Evolutionary conservation across 2,113 vertebrate genomes (phyloP).

Genomic region (Rhizomys pruinosus): DNA sequence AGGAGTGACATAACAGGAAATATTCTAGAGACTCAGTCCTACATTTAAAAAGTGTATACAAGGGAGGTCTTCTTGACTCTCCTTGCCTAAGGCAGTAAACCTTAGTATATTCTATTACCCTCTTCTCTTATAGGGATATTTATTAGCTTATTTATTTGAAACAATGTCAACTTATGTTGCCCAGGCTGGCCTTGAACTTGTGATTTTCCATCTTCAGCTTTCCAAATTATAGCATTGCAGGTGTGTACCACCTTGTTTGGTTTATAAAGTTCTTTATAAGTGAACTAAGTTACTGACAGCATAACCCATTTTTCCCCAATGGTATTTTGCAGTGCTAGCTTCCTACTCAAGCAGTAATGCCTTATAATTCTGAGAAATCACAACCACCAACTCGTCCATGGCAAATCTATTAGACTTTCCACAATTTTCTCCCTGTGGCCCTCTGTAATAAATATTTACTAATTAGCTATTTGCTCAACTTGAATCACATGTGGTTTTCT

Average conservation of each 20-base stretch:
- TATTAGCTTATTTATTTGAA: background rate
- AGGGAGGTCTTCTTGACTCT: background rate
- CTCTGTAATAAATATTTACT: background rate
- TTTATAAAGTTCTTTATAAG: conserved; percentile 2
- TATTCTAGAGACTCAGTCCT: background rate
- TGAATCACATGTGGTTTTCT: background rate
- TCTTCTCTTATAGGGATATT: background rate
- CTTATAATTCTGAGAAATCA: background rate
- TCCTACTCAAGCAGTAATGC: background rate
- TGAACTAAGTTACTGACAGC: background rate
- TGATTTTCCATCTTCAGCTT: background rate
- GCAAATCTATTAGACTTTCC: background rate
- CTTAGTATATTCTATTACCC: background rate
- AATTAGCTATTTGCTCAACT: background rate
- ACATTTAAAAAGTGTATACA: background rate
- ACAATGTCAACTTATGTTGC: background rate
- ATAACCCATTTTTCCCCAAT: background rate
- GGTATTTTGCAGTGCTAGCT: background rate
- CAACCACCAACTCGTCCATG: background rate
- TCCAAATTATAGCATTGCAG: background rate
- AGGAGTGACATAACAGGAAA: background rate
- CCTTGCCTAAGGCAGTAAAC: background rate
- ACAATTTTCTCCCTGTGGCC: background rate
- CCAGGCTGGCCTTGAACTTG: background rate
- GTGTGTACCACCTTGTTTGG: background rate